A percentile compares a stretch with the other conserved stretches of the same genome.
These are phyloP conservation scores for Entelurus aequoreus DNA, from an alignment of 2,113 vertebrate genomes.

Conservation along the genomic window DNA sequence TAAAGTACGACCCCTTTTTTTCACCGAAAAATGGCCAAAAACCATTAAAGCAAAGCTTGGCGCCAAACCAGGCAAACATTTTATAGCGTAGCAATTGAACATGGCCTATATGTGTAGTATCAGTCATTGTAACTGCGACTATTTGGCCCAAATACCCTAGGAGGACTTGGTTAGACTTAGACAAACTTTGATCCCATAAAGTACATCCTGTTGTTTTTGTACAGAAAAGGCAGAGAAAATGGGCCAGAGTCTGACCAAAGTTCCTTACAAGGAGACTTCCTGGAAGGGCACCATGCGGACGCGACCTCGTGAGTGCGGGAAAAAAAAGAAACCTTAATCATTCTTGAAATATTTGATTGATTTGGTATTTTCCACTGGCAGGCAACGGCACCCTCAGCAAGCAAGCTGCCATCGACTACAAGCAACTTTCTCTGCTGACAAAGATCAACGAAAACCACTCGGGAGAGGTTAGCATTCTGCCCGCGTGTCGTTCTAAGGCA, in stretches of 20 bases:
- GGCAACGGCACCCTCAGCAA: conserved; percentile 96
- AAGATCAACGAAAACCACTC: conserved; percentile 95
- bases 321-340: background rate
- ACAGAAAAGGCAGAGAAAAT: conserved; percentile 91
- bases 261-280: conserved; percentile 94
- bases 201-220: background rate
- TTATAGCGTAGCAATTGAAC: too few species aligned
- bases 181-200: too few species aligned
- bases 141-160: too few species aligned
- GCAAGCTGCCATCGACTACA: conserved; percentile 90
- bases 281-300: conserved; percentile 98
- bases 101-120: too few species aligned
- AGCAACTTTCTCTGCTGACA: conserved; percentile 83
- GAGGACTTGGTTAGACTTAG: too few species aligned
- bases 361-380: conserved; percentile 39
- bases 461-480: conserved; percentile 79
- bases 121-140: too few species aligned
- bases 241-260: conserved; percentile 87
- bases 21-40: too few species aligned
- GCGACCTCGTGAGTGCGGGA: conserved; percentile 82
- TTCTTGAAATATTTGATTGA: background rate
- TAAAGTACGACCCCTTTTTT: too few species aligned
- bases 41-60: too few species aligned
- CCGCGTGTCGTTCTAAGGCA: background rate
- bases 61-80: too few species aligned